Evolutionary conservation across 2,113 vertebrate species (phyloP), one percentile per base, ranked within the genome.

Genomic region (Forbesichthys agassizii): DNA sequence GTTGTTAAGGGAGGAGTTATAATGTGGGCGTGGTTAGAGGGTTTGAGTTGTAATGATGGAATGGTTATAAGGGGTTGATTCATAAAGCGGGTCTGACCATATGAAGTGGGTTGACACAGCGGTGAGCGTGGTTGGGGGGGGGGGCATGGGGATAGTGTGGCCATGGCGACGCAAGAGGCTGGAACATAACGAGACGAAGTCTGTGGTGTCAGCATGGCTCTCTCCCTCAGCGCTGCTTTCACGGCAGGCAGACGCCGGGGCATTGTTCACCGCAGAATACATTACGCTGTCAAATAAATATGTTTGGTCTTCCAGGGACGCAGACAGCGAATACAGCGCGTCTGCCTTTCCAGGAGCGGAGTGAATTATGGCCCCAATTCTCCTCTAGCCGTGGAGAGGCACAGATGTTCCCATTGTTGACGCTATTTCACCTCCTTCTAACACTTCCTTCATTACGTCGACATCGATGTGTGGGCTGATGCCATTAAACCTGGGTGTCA

Each of bases 391-490:
- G 69, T 69, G 57, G 73, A 77, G 81, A 71, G 70, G 73, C 81
- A 68, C 89, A 88, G 88, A 86, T 89, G 86, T 81, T 82, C 33
- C 75, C 64, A 75, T 88, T 88, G 85, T 88, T 86, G 62, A 68
- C 76, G 55, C 75, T 66, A 20, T 82, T 72, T 48, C 54, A 69
- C 83, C 64, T 82, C 75, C 80, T 84, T 81, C 73, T 66, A 66
- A 84, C 84, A 57, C 78, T 65, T 65, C 71, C 76, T 84, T 89
- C 80, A 86, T 89, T 86, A 89, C 73, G 51, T 4, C 56, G 64
- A 73, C 82, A 85, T 89, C 74, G 67, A 85, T 87, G 84, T 49
- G 71, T 67, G 55, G 75, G 66, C 67, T 4, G 64, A 74, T 84
- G 77, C 77, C 82, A 87, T 66, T 62, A 66, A 84, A 63, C 64